Evolutionary conservation across 2,888 invertebrate species (phyloP), one percentile per base, ranked within the genome.

Genomic region (Carpatolechia fugitivella): DNA sequence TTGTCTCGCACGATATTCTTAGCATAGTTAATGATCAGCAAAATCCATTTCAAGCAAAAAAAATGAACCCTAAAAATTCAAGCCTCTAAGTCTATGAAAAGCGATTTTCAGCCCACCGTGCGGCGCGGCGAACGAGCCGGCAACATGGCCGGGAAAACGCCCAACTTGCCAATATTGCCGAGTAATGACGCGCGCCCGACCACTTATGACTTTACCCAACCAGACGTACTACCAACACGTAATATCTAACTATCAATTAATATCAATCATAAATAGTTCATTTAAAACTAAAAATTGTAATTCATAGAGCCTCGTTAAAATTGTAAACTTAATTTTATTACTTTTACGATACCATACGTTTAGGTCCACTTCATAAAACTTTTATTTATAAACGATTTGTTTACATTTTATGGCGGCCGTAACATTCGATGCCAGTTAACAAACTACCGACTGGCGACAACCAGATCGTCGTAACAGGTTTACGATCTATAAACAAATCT

Each of bases 401-500:
- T 77, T 74, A 79, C 75, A 76, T 73, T 88, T 87, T 85, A 87
- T 69, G 81, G 80, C 63, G 69, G 70, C 69, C 69, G 74, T 88
- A 85, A 87, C 76, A 69, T 83, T 80, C 68, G 78, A 66, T 80
- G 80, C 76, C 80, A 78, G 84, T 84, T 86, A 84, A 82, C 85
- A 79, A 83, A 83, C 81, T 80, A 74, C 71, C 66, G 78, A 66
- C 76, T 76, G 82, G 81, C 83, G 85, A 85, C 87, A 82, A 83
- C 78, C 85, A 80, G 80, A 81, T 78, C 78, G 80, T 77, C 77
- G 79, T 80, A 79, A 81, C 80, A 70, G 38, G 74, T 89, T 90
- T 89, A 90, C 69, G 87, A 83, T 74, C 89, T 79, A 88, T 88
- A 88, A 90, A 89, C 88, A 84, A 80, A 86, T 76, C 74, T 86